Percentiles rank a stretch among this genome's conserved stretches.
Evolutionary conservation across 2,113 vertebrate species (phyloP).

Genomic region (Chinchilla lanigera): DNA sequence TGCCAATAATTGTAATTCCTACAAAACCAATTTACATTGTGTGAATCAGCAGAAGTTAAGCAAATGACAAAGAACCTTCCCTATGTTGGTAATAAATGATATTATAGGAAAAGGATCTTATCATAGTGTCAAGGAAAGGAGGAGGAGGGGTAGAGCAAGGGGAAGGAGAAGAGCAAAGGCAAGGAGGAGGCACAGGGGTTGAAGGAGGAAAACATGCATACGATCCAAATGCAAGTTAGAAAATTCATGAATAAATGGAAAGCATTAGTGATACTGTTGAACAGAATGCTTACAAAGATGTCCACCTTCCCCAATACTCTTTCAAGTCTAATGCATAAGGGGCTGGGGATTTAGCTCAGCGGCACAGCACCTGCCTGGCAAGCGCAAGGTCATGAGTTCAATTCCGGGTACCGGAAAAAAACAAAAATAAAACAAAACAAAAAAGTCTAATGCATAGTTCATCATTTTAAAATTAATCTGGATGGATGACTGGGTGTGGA

Average conservation of each 20-base stretch:
- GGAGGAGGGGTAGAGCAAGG: too few relatives aligned
- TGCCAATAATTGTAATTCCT: background rate
- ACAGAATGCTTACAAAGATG: background rate
- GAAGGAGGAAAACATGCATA: background rate
- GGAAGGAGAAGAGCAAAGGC: background rate
- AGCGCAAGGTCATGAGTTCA: too few relatives aligned
- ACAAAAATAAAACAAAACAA: too few relatives aligned
- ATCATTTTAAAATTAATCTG: background rate
- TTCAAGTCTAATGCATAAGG: background rate
- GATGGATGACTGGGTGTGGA: background rate
- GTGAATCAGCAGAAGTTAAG: background rate
- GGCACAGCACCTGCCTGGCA: too few relatives aligned
- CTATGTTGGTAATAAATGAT: background rate
- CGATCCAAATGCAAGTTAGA: background rate
- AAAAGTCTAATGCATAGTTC: too few relatives aligned
- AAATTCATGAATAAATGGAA: background rate
- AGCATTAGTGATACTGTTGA: background rate
- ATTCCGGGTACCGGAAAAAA: too few relatives aligned
- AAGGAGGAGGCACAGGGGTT: background rate
- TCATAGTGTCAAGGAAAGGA: background rate
- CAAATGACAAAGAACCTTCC: background rate
- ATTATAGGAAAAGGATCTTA: background rate
- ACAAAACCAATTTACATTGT: background rate
- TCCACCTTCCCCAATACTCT: background rate
- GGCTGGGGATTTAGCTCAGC: too few relatives aligned